Base-by-base conservation (phyloP, 2,797 vertebrate genomes). In the Scomberomorus guttatus region DNA sequence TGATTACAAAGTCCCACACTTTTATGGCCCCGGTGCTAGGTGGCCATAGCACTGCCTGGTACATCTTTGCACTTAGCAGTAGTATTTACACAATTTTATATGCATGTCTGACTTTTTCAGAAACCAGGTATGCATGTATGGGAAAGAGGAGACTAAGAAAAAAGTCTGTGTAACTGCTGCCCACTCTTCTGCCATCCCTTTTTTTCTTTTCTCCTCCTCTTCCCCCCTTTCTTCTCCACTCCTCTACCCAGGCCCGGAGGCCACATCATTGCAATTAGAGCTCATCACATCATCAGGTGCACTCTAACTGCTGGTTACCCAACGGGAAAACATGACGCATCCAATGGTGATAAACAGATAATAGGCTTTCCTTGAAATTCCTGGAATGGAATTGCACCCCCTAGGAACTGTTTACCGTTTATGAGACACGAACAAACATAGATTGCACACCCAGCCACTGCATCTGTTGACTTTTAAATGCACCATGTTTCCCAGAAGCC, bases 311-410 rank as follows among this genome's bases (percentile, higher is more conserved):
- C 78, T 70, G 81, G 76, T 91, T 91, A 81, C 79, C 85, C 88
- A 81, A 88, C 48, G 51, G 94, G 92, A 93, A 94, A 93, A 91
- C 87, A 92, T 94, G 91, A 95, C 87, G 81, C 91, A 94, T 89
- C 84, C 78, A 79, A 79, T 87, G 83, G 83, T 82, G 87, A 93
- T 95, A 93, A 94, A 93, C 84, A 92, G 87, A 94, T 93, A 95
- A 94, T 92, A 80, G 84, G 86, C 75, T 92, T 95, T 94, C 91
- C 93, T 92, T 79, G 91, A 93, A 94, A 92, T 92, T 88, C 89
- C 85, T 88, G 6, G 1, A 77, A 87, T 57, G 72, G 80, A 91
- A 80, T 75, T 89, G 64, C 79, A 86, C 91, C 89, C 88, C 88
- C 84, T 76, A 86, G 78, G 74, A 91, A 85, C 86, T 85, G 81